A percentile compares a stretch with the other conserved stretches of the same genome.
Evolutionary conservation across 64 coral and sea anemone species (phyloP).

Genomic region (Montipora cactus): DNA sequence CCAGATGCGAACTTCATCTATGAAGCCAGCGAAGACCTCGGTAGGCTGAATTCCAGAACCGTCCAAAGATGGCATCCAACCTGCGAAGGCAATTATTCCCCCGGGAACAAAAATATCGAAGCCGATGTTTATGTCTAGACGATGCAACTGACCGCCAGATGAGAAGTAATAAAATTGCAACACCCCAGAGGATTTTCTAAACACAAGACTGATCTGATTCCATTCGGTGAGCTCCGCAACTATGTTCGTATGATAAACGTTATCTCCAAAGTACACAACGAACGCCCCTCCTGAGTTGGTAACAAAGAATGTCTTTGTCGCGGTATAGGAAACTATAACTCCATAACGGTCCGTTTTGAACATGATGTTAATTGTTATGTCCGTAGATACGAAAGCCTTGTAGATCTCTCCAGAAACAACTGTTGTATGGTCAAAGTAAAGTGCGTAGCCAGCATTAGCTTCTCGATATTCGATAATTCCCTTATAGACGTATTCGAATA

Average conservation of each 20-base stretch:
- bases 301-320: conserved; percentile 77
- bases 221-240: conserved; percentile 72
- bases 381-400: conserved; percentile 71
- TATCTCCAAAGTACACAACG: conserved; percentile 71
- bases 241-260: conserved; percentile 80
- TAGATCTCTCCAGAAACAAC: conserved; percentile 65
- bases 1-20: conserved; percentile 96
- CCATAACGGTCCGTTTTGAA: conserved; percentile 83
- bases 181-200: conserved; percentile 48
- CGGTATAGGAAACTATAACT: conserved; percentile 88
- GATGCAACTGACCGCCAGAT: conserved; percentile 67
- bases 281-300: conserved; percentile 61
- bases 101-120: conserved; percentile 81
- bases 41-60: conserved; percentile 73
- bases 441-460: conserved; percentile 86
- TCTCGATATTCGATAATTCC: conserved; percentile 83
- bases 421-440: conserved; percentile 88
- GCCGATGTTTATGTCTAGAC: conserved; percentile 74
- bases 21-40: conserved; percentile 77
- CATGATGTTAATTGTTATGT: conserved; percentile 92
- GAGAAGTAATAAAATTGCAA: conserved; percentile 93
- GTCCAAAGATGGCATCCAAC: conserved; percentile 92
- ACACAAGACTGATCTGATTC: conserved; percentile 91
- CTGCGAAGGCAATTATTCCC: conserved; percentile 81
- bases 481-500: conserved; percentile 83